Conservation (phyloP, 2,888 invertebrate species). For the Buathra laborator region DNA sequence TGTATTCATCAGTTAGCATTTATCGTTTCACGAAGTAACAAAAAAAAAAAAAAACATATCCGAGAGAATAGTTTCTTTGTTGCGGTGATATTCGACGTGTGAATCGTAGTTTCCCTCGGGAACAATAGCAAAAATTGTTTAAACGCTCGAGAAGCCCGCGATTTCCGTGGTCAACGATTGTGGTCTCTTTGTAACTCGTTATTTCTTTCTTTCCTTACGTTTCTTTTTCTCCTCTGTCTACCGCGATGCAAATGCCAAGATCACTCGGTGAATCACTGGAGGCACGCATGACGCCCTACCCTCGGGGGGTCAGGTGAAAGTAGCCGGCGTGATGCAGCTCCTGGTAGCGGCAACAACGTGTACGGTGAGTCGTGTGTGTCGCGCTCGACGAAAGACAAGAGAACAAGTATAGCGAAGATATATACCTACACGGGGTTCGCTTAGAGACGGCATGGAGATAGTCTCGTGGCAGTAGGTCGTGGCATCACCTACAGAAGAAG, state of each 20-base stretch:
- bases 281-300: slow-evolving; percentile 58
- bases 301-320: slow-evolving; percentile 70
- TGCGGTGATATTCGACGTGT: background rate
- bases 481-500: slow-evolving; percentile 31
- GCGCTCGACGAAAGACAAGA: slow-evolving; percentile 49
- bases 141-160: background rate
- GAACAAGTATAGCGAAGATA: slow-evolving; percentile 31
- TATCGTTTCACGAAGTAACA: background rate
- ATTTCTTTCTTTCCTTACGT: slow-evolving; percentile 20
- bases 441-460: slow-evolving; percentile 27
- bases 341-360: slow-evolving; percentile 44
- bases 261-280: slow-evolving; percentile 69
- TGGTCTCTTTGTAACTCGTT: slow-evolving; percentile 12
- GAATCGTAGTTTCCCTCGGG: background rate
- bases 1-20: background rate
- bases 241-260: slow-evolving; percentile 70
- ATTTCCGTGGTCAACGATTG: slow-evolving; percentile 43
- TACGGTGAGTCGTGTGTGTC: slow-evolving; percentile 66
- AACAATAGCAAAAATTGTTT: slow-evolving; percentile 22
- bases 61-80: slow-evolving; percentile 15
- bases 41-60: background rate
- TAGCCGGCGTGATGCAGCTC: slow-evolving; percentile 61
- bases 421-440: background rate
- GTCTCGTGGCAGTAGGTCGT: slow-evolving; percentile 67
- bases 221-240: slow-evolving; percentile 31